phyloP scores from a whole-genome alignment of 1,140 invertebrate species.

The Carposina sasakii region DNA sequence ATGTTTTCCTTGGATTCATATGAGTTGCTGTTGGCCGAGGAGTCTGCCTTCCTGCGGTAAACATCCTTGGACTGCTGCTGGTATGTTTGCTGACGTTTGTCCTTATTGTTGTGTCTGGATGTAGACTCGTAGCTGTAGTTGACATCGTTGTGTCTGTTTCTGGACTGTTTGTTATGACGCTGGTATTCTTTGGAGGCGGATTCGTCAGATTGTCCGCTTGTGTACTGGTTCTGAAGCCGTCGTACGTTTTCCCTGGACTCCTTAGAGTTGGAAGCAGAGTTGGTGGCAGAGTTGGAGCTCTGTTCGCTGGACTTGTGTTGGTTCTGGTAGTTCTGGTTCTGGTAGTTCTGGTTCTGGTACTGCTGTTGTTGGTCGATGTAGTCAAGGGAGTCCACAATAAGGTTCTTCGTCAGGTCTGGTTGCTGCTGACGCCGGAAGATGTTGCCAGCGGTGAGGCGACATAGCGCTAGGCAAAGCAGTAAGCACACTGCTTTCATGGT shows the following conservation, averaged over 20 bases:
- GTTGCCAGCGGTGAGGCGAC: slow-evolving; percentile 33
- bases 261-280: neutral
- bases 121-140: too few relatives aligned
- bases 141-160: slow-evolving; percentile 1
- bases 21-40: too few relatives aligned
- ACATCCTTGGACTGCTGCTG: slow-evolving; percentile 1
- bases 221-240: neutral
- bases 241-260: neutral
- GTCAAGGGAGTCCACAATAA: slow-evolving; percentile 29
- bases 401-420: slow-evolving; percentile 19
- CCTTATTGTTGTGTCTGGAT: too few relatives aligned
- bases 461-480: slow-evolving; percentile 43
- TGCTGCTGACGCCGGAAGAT: slow-evolving; percentile 39
- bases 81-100: too few relatives aligned
- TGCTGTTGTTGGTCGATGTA: slow-evolving; percentile 20
- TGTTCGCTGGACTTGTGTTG: neutral
- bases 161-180: neutral
- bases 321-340: slow-evolving; percentile 11
- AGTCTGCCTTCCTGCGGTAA: too few relatives aligned
- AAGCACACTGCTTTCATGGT: slow-evolving; percentile 49
- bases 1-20: too few relatives aligned
- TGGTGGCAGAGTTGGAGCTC: slow-evolving; percentile 6
- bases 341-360: slow-evolving; percentile 12
- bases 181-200: slow-evolving; percentile 6
- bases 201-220: slow-evolving; percentile 1